These are phyloP conservation scores for Hoplodrina ambigua DNA, from an alignment of 2,888 invertebrate species.

Conservation along the genomic window DNA sequence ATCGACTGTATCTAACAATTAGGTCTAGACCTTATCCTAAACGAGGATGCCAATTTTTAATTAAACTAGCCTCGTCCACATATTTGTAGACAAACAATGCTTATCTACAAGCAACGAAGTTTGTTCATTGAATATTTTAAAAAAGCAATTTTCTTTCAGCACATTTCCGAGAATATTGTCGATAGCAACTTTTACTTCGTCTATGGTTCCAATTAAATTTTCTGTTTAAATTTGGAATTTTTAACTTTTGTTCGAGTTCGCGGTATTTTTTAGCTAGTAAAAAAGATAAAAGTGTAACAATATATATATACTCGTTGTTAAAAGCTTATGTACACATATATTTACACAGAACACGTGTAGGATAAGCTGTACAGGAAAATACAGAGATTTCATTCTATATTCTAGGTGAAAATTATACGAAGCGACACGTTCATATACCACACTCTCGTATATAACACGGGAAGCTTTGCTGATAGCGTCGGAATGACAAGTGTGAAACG, in stretches of 20 bases:
- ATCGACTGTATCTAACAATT: constrained; percentile 46
- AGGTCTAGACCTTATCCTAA: constrained; percentile 43
- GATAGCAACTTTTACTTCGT: constrained; percentile 34
- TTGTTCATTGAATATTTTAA: constrained; percentile 46
- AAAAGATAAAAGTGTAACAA: background rate
- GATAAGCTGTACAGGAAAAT: background rate
- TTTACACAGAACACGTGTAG: background rate
- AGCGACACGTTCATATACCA: too few relatives aligned
- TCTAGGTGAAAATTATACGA: background rate
- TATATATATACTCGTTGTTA: background rate
- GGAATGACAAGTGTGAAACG: background rate
- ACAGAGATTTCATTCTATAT: background rate
- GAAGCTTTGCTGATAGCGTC: background rate
- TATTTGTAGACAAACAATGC: constrained; percentile 43
- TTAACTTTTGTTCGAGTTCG: constrained; percentile 18
- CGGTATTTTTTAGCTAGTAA: constrained; percentile 1
- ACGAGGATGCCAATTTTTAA: constrained; percentile 56
- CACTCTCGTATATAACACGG: background rate
- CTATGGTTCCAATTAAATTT: constrained; percentile 40
- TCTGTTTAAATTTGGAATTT: constrained; percentile 22
- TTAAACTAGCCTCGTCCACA: constrained; percentile 50
- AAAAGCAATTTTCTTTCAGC: constrained; percentile 50
- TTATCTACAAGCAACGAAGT: constrained; percentile 30
- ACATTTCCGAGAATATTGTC: constrained; percentile 30
- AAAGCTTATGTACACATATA: background rate